Evolutionary conservation across 2,888 invertebrate genomes (phyloP).

Genomic region (Athetis lepigone): DNA sequence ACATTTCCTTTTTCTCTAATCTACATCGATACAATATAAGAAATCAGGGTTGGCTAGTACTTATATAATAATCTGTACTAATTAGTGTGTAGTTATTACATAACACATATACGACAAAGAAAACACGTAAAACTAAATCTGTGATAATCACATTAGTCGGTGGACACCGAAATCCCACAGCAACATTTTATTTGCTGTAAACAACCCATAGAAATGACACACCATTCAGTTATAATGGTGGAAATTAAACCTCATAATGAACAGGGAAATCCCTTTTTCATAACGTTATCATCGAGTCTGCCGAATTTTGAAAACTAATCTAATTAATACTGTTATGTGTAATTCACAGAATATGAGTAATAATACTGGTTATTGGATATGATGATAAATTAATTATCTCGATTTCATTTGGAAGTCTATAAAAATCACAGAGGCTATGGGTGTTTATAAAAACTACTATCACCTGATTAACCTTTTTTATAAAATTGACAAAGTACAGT

Average conservation of each 20-base stretch:
- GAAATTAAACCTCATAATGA: not conserved
- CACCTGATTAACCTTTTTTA: no score
- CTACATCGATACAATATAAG: no score
- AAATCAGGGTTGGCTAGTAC: no score
- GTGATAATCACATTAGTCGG: constrained; percentile 20
- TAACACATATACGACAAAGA: not conserved
- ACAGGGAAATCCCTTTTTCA: not conserved
- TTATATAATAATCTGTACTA: no score
- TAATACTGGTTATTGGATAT: not conserved
- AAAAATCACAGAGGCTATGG: no score
- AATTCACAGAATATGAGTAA: not conserved
- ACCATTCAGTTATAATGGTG: not conserved
- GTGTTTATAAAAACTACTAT: no score
- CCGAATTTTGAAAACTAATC: not conserved
- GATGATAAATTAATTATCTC: not conserved
- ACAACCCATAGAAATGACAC: constrained; percentile 27
- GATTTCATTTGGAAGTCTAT: not conserved
- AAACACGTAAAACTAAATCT: constrained; percentile 1
- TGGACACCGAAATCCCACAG: constrained; percentile 21
- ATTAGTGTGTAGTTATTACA: not conserved
- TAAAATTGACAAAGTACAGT: no score
- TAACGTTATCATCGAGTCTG: not conserved
- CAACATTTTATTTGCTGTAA: not conserved
- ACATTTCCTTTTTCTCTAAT: no score
- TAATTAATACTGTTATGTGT: not conserved